Conservation (phyloP, 2,888 invertebrate species). For the Lutraria lutraria region DNA sequence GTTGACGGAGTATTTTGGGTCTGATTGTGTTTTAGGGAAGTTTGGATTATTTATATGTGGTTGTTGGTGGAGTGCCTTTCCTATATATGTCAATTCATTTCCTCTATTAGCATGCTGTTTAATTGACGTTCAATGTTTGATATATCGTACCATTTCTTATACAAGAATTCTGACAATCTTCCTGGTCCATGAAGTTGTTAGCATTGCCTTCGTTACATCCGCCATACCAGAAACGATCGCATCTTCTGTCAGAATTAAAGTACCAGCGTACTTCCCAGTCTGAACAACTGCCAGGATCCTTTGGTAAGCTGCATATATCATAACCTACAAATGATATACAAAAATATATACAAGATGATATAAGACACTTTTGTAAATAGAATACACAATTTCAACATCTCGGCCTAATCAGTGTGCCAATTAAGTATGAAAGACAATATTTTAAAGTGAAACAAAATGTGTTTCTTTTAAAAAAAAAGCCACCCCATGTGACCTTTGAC, state of each 20-base stretch:
- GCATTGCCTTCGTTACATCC: conserved; percentile 89
- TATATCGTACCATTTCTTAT: not conserved
- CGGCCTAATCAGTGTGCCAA: not conserved
- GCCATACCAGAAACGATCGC: conserved; percentile 91
- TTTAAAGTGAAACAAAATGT: no score
- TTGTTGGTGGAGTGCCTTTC: no score
- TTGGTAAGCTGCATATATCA: conserved; percentile 70
- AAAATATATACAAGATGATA: not conserved
- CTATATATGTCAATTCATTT: no score
- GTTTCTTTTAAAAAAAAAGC: no score
- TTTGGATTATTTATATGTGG: no score
- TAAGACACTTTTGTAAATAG: not conserved
- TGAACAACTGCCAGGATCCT: conserved; percentile 79
- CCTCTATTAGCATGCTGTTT: no score
- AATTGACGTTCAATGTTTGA: not conserved
- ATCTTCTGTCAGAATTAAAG: conserved; percentile 88
- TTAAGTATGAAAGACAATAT: not conserved
- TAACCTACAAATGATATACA: conserved; percentile 34
- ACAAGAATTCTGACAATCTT: conserved; percentile 64
- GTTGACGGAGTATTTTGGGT: no score
- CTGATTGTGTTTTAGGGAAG: no score
- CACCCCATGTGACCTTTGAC: no score
- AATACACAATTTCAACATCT: not conserved
- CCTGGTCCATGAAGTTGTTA: conserved; percentile 87
- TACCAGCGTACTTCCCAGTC: conserved; percentile 83